These are phyloP conservation scores for Pandemis corylana DNA, from an alignment of 2,888 invertebrate species.

Conservation along the genomic window DNA sequence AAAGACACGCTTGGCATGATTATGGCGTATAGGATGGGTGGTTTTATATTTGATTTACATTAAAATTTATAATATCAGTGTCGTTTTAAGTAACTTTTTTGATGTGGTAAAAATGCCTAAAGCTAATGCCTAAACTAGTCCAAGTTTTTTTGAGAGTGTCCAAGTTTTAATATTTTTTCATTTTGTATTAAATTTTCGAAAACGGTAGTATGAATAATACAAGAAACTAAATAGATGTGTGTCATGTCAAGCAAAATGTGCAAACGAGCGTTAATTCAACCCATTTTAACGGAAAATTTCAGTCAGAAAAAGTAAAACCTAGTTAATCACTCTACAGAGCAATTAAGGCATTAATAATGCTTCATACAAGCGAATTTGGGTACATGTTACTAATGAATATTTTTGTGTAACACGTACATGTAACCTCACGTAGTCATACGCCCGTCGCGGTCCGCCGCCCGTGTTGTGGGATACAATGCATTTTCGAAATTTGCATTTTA, in stretches of 20 bases:
- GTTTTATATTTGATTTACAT: too few relatives aligned
- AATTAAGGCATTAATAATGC: conserved; percentile 31
- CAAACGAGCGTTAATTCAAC: not conserved
- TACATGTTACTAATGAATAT: conserved; percentile 66
- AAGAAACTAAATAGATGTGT: too few relatives aligned
- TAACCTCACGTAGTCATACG: conserved; percentile 19
- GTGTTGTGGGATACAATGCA: conserved; percentile 75
- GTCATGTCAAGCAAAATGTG: not conserved
- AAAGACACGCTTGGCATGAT: too few relatives aligned
- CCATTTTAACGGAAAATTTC: not conserved
- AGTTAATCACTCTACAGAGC: conserved; percentile 17
- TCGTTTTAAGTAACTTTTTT: too few relatives aligned
- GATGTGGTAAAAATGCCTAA: too few relatives aligned
- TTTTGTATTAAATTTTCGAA: too few relatives aligned
- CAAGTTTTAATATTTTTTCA: too few relatives aligned
- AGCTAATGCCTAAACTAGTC: too few relatives aligned
- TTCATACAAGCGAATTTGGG: conserved; percentile 50
- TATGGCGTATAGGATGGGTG: too few relatives aligned
- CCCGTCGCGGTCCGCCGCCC: conserved; percentile 70
- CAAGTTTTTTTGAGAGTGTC: too few relatives aligned
- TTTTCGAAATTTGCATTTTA: conserved; percentile 77
- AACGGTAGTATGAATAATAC: too few relatives aligned
- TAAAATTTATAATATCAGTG: too few relatives aligned
- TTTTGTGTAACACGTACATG: conserved; percentile 51
- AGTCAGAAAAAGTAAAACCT: not conserved